phyloP scores from a whole-genome alignment of 2,888 invertebrate species.

The Stictocephala bisonia region DNA sequence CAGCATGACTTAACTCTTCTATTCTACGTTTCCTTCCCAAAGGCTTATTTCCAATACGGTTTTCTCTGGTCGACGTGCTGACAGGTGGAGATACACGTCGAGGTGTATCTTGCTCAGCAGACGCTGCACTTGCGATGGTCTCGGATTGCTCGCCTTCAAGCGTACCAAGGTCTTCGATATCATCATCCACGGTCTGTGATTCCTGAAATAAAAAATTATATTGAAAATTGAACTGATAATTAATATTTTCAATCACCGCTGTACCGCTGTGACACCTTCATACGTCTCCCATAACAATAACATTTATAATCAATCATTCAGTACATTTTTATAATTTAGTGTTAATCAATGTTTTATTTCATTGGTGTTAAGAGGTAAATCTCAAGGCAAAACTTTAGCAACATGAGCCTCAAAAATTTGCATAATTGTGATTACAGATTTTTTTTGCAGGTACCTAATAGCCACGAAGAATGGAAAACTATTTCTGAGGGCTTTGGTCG shows the following conservation, averaged over 20 bases:
- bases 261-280: too few species aligned
- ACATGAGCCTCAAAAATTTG: too few species aligned
- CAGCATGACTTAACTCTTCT: neutral
- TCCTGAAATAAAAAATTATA: constrained; percentile 31
- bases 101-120: neutral
- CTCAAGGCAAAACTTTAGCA: too few species aligned
- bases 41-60: neutral
- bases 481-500: constrained; percentile 43
- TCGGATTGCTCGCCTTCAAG: neutral
- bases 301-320: too few species aligned
- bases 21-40: neutral
- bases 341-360: too few species aligned
- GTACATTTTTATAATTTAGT: too few species aligned
- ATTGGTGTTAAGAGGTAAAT: too few species aligned
- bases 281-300: too few species aligned
- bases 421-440: constrained; percentile 25
- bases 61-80: neutral
- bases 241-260: too few species aligned
- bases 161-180: neutral
- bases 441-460: constrained; percentile 5
- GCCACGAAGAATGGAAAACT: constrained; percentile 45
- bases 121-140: neutral
- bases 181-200: neutral
- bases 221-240: too few species aligned
- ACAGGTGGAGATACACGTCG: neutral